Conservation (phyloP, 2,797 vertebrate genomes). For the Rhabdomys pumilio region DNA sequence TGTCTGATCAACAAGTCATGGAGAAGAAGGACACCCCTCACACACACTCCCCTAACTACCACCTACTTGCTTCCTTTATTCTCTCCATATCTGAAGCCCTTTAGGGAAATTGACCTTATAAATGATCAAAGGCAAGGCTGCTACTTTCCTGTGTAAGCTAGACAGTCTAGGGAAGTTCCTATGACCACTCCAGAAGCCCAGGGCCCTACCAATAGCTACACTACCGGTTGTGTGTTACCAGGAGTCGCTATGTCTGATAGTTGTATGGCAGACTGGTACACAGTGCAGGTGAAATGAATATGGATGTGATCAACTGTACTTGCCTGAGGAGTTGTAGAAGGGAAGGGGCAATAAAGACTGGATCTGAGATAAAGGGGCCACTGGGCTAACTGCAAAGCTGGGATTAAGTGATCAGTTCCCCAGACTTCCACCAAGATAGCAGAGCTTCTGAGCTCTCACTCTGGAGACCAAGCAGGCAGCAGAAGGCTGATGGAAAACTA, state of each 20-base stretch:
- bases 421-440: neutral
- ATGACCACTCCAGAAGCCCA: neutral
- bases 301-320: neutral
- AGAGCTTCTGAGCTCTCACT: neutral
- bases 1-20: neutral
- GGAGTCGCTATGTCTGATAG: fast-evolving
- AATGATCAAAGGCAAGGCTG: neutral
- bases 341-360: neutral
- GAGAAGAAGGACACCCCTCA: neutral
- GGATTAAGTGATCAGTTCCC: neutral
- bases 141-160: neutral
- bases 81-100: neutral
- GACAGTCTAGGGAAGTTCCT: neutral
- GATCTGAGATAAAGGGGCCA: neutral
- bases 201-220: neutral
- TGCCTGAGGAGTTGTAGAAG: too few relatives aligned
- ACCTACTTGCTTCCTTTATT: neutral
- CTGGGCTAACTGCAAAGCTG: neutral
- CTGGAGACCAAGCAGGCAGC: neutral
- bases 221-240: fast-evolving
- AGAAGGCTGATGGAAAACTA: neutral
- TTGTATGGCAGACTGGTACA: neutral
- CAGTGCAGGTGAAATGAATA: neutral
- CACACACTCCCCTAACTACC: too few relatives aligned
- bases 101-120: neutral